phyloP scores from a whole-genome alignment of 35 echinoderm and acorn worm species.

The Heliocidaris erythrogramma region DNA sequence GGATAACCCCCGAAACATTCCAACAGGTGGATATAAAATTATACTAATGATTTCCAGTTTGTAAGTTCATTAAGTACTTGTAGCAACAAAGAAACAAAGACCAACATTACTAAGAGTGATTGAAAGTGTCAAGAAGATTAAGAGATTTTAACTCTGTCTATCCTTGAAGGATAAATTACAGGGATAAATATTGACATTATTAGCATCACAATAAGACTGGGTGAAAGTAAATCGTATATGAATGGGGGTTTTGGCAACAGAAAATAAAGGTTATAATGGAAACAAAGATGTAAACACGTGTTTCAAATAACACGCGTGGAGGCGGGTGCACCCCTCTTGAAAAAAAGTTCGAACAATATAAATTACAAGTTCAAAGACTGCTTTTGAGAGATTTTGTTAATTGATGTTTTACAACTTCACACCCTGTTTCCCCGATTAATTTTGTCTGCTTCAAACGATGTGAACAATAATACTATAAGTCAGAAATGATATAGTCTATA shows the following conservation, averaged over 20 bases:
- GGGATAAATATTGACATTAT: neutral
- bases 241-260: neutral
- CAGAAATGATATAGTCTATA: too few species aligned
- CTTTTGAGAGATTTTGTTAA: too few species aligned
- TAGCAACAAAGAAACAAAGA: neutral
- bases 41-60: neutral
- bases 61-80: neutral
- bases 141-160: neutral
- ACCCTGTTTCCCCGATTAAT: too few species aligned
- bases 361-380: too few species aligned
- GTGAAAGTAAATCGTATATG: neutral
- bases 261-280: neutral
- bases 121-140: neutral
- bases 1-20: neutral
- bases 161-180: neutral
- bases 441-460: too few species aligned
- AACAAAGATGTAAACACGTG: neutral
- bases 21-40: neutral
- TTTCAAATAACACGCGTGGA: neutral
- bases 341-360: neutral
- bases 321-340: neutral
- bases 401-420: too few species aligned
- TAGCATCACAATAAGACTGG: neutral
- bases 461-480: too few species aligned
- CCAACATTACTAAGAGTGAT: neutral